A percentile compares a stretch with the other conserved stretches of the same genome.
These are phyloP conservation scores for Callyntrura guangdongensis DNA, from an alignment of 2,888 invertebrate species.

Conservation along the genomic window DNA sequence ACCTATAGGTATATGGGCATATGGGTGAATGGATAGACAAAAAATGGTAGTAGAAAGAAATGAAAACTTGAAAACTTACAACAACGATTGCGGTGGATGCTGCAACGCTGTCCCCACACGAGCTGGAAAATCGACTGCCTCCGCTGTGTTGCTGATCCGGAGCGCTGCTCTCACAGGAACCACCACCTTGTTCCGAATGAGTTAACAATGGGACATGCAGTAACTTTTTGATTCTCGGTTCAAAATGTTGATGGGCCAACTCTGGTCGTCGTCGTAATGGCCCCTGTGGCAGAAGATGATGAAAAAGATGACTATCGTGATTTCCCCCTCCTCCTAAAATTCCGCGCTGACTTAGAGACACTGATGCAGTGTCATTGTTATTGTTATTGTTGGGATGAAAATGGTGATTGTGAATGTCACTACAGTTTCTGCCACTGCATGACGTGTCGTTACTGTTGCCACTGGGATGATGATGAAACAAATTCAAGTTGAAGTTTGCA, in stretches of 20 bases:
- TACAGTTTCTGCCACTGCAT: constrained; percentile 60
- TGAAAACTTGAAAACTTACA: constrained; percentile 78
- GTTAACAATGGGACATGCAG: constrained; percentile 79
- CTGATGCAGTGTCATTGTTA: constrained; percentile 56
- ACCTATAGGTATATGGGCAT: not conserved
- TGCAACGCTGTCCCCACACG: constrained; percentile 82
- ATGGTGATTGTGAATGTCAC: constrained; percentile 70
- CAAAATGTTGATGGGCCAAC: constrained; percentile 77
- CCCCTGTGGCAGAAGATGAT: constrained; percentile 65
- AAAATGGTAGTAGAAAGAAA: constrained; percentile 15
- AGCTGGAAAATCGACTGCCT: constrained; percentile 80
- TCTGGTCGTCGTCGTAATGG: constrained; percentile 61
- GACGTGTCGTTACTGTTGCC: constrained; percentile 42
- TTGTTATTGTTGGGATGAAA: constrained; percentile 62
- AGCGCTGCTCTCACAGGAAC: constrained; percentile 73
- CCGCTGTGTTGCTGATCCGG: constrained; percentile 79
- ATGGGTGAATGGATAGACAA: not conserved
- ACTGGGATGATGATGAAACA: constrained; percentile 56
- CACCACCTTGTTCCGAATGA: constrained; percentile 75
- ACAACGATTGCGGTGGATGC: constrained; percentile 82
- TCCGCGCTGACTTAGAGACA: constrained; percentile 70
- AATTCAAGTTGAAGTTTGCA: constrained; percentile 75
- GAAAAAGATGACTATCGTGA: constrained; percentile 52
- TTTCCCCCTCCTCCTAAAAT: constrained; percentile 54
- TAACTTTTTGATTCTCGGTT: constrained; percentile 82